phyloP scores from a whole-genome alignment of 2,113 vertebrate genomes.

The Tauraco erythrolophus region DNA sequence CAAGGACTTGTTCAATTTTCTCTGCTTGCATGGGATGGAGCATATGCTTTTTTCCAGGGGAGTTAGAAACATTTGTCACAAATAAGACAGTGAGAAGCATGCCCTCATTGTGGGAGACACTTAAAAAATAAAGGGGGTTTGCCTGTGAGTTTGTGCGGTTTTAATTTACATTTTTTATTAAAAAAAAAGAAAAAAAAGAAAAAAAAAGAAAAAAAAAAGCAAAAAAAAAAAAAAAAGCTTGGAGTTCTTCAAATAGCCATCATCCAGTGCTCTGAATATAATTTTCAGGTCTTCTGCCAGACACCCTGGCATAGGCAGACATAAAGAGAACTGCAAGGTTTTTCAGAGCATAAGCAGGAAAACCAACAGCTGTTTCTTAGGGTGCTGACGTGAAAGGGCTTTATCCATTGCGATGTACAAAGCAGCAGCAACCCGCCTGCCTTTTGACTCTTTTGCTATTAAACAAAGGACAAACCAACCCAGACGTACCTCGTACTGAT shows the following conservation, averaged over 20 bases:
- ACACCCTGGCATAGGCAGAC: neutral
- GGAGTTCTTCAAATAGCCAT: neutral
- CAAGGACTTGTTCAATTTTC: neutral
- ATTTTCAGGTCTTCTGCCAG: neutral
- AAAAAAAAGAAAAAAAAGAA: neutral
- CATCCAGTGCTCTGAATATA: neutral
- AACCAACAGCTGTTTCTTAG: neutral
- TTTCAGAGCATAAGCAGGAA: neutral
- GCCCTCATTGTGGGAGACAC: neutral
- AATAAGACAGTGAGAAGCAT: neutral
- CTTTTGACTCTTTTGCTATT: neutral
- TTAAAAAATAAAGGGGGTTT: neutral
- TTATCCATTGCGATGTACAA: neutral
- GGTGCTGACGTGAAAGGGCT: neutral
- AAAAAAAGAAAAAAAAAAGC: neutral
- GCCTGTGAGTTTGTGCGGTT: neutral
- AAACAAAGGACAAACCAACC: neutral
- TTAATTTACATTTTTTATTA: neutral
- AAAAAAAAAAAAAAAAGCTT: neutral
- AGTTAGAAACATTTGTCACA: neutral
- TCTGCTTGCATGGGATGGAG: fast-evolving
- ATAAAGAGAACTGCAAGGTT: neutral
- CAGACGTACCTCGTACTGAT: constrained; percentile 90
- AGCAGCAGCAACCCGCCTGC: neutral
- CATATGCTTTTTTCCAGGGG: neutral